Evolutionary conservation across 1,140 invertebrate genomes (phyloP), one percentile per base, ranked within the genome.

Genomic region (Drosophila asahinai): DNA sequence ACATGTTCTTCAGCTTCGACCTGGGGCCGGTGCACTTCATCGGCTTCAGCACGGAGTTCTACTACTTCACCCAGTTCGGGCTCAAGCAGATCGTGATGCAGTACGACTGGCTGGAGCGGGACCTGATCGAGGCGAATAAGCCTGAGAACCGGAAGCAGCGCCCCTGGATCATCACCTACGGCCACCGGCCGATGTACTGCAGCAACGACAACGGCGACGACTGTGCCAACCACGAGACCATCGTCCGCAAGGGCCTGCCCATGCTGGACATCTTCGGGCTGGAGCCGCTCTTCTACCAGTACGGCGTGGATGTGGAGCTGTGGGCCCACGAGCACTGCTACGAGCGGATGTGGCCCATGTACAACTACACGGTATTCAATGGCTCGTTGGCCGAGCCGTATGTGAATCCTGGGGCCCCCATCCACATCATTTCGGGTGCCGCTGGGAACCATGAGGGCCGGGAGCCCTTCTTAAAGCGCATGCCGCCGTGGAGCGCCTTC

Each of bases 281-380:
- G 52, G 99, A 99, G 94, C 94, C 97, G 42, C 91, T 99, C 5
- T 97, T 99, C 89, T 96, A 96, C 80, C 94, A 97, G 55, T 96
- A 97, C 91, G 97, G 97, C 52, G 99, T 99, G 17, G 99, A 99
- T 94, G 93, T 99, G 54, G 95, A 96, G 91, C 94, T 99, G n/a
- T 99, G 98, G 97, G 98, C 97, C 0, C 98, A 99, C 93, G 98
- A 99, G 92, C 98, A 99, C 93, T 97, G 97, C 25, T 99, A 99
- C 92, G 98, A 99, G 94, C 94, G 99, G 40, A 94, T 98, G 60
- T 99, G 96, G 96, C 98, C 99, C 0, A 95, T 99, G 55, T 99
- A 98, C 93, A 96, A 99, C 92, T 95, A 95, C 72, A 95, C 95
- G 62, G 96, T 98, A 1, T 97, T 96, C 80, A 99, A 99, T 94